Base-by-base conservation (phyloP, 1,140 invertebrate species). In the Nephila pilipes region DNA sequence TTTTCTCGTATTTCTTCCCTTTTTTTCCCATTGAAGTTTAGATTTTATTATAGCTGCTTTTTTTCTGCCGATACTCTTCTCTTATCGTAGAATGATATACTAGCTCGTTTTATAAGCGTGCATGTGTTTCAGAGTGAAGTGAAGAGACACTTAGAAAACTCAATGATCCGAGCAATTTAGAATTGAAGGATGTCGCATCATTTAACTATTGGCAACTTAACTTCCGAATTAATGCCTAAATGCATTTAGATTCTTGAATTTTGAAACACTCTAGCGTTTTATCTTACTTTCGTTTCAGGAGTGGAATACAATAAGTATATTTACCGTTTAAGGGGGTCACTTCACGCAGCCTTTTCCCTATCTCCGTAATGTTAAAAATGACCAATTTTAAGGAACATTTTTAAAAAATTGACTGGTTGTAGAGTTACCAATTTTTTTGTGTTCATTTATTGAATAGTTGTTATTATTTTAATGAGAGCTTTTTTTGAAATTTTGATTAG, bases 41-140 rank as follows among this genome's bases (percentile, higher is more conserved):
- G 80, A 87, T 87, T 87, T 87, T 87, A 87, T 87, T 87, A 87
- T 87, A 63, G 46, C 85, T 75, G 16, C 8, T 83, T 83, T 57
- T 57, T 83, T 83, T 83, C 57, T 87, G 46, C 57, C 80, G 10
- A 75, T 75, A 81, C 36, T 54, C 38, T 20, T 38, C 79, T 8
- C 85, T 63, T 87, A 60, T 87, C 85, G 29, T 54, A 29, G 85
- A 63, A 36, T 60, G 54, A 87, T 87, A 54, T 87, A 87, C 55
- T 36, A 32, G 29, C 32, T 54, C 85, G 80, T 60, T 63, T 63
- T 60, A n/a, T 18, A 85, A 85, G 85, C 55, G 36, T 58, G 85
- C 85, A 55, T 46, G 80, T 18, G 46, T 55, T 81, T n/a, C 20
- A 81, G 16, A 81, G 22, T 87, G 85, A 63, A 87, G 20, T 87